Evolutionary conservation across 2,888 invertebrate genomes (phyloP).

Genomic region (Nomada hirtipes): DNA sequence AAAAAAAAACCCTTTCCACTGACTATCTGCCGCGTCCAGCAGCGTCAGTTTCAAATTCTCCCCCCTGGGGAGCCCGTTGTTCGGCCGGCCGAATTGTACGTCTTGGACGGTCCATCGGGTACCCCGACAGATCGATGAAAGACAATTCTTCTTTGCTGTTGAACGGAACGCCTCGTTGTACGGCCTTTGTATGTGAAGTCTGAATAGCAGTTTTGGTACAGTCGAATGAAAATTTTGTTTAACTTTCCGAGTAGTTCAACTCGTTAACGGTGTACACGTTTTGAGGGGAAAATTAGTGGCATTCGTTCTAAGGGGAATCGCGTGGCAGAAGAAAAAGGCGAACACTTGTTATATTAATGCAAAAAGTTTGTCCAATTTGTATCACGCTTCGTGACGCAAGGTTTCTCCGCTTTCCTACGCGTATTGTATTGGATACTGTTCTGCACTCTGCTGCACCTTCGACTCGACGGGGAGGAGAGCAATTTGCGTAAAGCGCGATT

Average conservation of each 20-base stretch:
- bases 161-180: too few relatives aligned
- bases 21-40: constrained; percentile 36
- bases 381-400: not conserved
- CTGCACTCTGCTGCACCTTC: not conserved
- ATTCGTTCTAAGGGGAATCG: too few relatives aligned
- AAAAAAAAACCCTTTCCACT: constrained; percentile 34
- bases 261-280: too few relatives aligned
- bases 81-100: constrained; percentile 2
- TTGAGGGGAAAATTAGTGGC: too few relatives aligned
- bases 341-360: too few relatives aligned
- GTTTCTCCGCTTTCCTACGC: not conserved
- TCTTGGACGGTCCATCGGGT: not conserved
- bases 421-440: not conserved
- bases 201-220: too few relatives aligned
- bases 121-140: not conserved
- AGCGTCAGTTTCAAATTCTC: constrained; percentile 25
- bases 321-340: too few relatives aligned
- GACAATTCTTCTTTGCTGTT: too few relatives aligned
- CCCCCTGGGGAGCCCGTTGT: not conserved
- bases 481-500: constrained; percentile 50
- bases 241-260: too few relatives aligned
- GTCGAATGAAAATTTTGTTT: too few relatives aligned
- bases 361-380: not conserved
- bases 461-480: constrained; percentile 8
- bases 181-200: too few relatives aligned